Conservation (phyloP, 2,113 vertebrate species). For the Ia io region DNA sequence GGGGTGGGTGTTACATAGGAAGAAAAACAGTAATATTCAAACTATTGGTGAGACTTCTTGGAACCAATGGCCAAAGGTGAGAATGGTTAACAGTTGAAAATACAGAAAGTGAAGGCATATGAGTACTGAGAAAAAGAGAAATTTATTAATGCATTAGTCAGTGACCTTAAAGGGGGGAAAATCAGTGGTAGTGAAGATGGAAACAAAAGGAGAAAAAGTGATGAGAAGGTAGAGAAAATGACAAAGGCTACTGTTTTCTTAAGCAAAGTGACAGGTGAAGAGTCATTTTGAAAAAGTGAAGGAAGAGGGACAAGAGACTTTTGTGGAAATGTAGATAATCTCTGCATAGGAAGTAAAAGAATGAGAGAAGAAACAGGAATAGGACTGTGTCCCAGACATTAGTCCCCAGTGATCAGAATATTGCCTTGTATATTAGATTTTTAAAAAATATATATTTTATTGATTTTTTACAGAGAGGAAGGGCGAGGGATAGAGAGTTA, state of each 20-base stretch:
- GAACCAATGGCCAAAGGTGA: background rate
- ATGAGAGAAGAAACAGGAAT: background rate
- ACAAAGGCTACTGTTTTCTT: background rate
- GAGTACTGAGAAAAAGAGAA: background rate
- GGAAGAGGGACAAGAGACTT: background rate
- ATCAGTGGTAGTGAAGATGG: background rate
- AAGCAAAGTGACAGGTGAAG: background rate
- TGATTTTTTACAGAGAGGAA: no score
- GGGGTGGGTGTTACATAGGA: background rate
- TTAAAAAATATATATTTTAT: background rate
- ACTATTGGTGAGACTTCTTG: background rate
- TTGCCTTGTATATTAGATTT: background rate
- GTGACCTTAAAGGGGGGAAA: background rate
- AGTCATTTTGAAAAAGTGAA: background rate
- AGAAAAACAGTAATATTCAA: background rate
- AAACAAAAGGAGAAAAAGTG: background rate
- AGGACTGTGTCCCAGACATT: background rate
- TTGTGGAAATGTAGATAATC: background rate
- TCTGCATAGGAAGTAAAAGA: background rate
- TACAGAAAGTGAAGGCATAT: background rate
- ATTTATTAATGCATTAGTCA: background rate
- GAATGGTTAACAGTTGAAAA: background rate
- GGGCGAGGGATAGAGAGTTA: no score
- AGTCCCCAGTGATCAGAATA: background rate
- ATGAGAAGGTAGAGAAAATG: background rate